A percentile compares a stretch with the other conserved stretches of the same genome.
phyloP scores from a whole-genome alignment of 2,113 vertebrate species.

The Indicator maculatus region DNA sequence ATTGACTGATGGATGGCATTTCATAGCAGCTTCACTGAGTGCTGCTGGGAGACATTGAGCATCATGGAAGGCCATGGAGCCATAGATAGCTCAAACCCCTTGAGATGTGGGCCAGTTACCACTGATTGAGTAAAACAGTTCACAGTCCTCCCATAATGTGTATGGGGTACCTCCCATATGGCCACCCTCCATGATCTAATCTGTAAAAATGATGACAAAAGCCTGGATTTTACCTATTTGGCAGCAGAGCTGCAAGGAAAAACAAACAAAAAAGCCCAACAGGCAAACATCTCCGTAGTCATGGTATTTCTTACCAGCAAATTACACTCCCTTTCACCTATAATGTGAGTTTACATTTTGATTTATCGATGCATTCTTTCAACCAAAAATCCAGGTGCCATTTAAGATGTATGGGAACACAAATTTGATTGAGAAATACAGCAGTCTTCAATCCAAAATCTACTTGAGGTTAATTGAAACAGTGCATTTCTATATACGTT shows the following conservation, averaged over 20 bases:
- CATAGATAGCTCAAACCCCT: background rate
- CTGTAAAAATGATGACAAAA: background rate
- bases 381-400: background rate
- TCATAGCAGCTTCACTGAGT: background rate
- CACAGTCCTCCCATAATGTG: background rate
- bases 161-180: too few species aligned
- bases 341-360: background rate
- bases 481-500: background rate
- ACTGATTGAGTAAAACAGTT: background rate
- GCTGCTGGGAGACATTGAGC: background rate
- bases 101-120: background rate
- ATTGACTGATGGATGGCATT: background rate
- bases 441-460: background rate
- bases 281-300: fast-evolving
- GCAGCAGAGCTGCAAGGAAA: background rate
- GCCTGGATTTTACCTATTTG: background rate
- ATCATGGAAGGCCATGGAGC: fast-evolving
- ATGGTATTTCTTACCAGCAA: background rate
- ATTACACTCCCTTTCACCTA: background rate
- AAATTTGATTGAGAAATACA: background rate
- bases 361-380: background rate
- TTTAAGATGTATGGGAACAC: background rate
- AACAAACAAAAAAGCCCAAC: background rate
- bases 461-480: background rate
- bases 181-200: background rate